Evolutionary conservation across 1,140 invertebrate genomes (phyloP), one percentile per base, ranked within the genome.

Genomic region (Gonatopus flavifemur): DNA sequence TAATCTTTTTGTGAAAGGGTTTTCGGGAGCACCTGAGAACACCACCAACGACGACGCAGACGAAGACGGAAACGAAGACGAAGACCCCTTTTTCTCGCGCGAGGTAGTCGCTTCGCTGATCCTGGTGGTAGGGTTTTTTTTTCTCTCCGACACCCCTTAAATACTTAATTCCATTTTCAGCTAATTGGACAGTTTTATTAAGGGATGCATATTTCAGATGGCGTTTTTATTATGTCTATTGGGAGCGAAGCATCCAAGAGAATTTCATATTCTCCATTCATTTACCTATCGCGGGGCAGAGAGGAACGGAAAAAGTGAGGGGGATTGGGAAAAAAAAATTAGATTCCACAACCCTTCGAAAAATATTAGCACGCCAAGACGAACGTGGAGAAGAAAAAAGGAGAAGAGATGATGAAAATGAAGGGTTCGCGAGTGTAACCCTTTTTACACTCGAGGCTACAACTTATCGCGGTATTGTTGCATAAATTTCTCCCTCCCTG

Each of bases 181-280:
- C 57, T 78, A 78, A 78, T 78, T 78, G 74, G 72, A 76, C 67
- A 68, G 67, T 76, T 78, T 78, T 78, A 77, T 77, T 72, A 77
- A 76, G 70, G 69, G 64, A 77, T 78, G 72, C 74, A 78, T 78
- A 78, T 78, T 78, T 77, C 69, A 77, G 68, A 74, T 74, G 72
- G 66, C 62, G 59, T 68, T 78, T 78, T 78, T 75, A 76, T 78
- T 73, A 76, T 65, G 66, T 69, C 70, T 70, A 70, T 72, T 67
- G 70, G 66, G 66, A 62, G 54, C 46, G 58, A 54, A 49, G 31
- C 12, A 32, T 13, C 5, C 36, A 37, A 37, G 49, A 41, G 31
- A 32, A n/a, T n/a, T n/a, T n/a, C n/a, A n/a, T n/a, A n/a, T n/a
- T n/a, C n/a, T n/a, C n/a, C n/a, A n/a, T n/a, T n/a, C n/a, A n/a